Evolutionary conservation across 1,140 invertebrate species (phyloP), one percentile per base, ranked within the genome.

Genomic region (Drosophila baimaii): DNA sequence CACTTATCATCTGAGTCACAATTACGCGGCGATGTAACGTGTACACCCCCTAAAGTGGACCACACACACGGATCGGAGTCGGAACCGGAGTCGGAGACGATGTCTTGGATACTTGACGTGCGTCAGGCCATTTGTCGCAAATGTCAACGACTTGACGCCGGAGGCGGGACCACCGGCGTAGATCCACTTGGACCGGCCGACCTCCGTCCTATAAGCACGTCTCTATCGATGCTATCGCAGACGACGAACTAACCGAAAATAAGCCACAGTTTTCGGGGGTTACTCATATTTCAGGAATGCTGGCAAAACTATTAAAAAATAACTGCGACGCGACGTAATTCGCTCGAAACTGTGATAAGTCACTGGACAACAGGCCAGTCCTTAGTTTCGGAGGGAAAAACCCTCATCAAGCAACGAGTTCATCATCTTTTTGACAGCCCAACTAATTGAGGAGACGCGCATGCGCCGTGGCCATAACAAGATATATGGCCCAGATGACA

Each of bases 401-500:
- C 90, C 90, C 90, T 91, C 89, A 91, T 91, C 90, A 91, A 91
- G 82, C 80, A 88, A 83, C 85, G 82, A 90, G 90, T 90, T 91
- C 90, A 91, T 91, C 90, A 90, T 91, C 90, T 91, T 91, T 91
- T 72, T 91, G 90, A 91, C 90, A 91, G 90, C 90, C 86, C 85
- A 91, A 84, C 90, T 91, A 91, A 90, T 90, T 90, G 88, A 86
- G 79, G 76, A 91, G 90, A 90, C 81, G 84, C 84, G 79, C 84
- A 83, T 86, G 83, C 79, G 79, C 75, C 83, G 71, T 66, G 83
- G 79, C 82, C 64, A 88, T 79, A 88, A 79, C 79, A 86, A 86
- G 82, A 86, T 88, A 73, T 85, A 85, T 88, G 82, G 79, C 79
- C 82, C 77, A 88, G 82, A 88, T 85, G 82, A 86, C 83, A 86